These are phyloP conservation scores for Antennarius striatus DNA, from an alignment of 2,113 vertebrate genomes.

Conservation along the genomic window DNA sequence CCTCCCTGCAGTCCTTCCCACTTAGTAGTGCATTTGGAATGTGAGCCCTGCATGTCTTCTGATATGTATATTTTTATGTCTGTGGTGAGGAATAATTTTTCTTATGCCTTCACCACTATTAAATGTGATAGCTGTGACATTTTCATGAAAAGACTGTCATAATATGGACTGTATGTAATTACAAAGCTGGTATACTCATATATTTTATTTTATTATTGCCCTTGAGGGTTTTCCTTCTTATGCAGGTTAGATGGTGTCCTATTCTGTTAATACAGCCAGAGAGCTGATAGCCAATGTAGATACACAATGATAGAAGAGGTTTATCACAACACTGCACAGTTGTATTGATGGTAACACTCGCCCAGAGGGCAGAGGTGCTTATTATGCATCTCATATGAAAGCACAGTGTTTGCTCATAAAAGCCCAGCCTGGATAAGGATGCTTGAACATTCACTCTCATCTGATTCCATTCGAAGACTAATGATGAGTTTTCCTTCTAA, in stretches of 20 bases:
- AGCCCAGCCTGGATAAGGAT: slow-evolving; percentile 69
- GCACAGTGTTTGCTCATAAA: slow-evolving; percentile 68
- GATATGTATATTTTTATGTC: slow-evolving; percentile 46
- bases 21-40: slow-evolving; percentile 27
- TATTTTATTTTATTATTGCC: slow-evolving; percentile 54
- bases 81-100: slow-evolving; percentile 38
- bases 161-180: slow-evolving; percentile 63
- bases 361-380: slow-evolving; percentile 70
- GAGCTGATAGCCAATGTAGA: slow-evolving; percentile 66
- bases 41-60: slow-evolving; percentile 29
- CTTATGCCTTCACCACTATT: slow-evolving; percentile 43
- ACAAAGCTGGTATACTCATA: slow-evolving; percentile 38
- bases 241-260: slow-evolving; percentile 57
- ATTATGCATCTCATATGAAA: slow-evolving; percentile 73
- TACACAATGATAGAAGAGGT: slow-evolving; percentile 66
- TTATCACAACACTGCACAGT: slow-evolving; percentile 64
- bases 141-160: slow-evolving; percentile 51
- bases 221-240: slow-evolving; percentile 56
- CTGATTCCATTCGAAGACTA: slow-evolving; percentile 75
- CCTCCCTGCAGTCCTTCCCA: slow-evolving; percentile 24
- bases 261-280: slow-evolving; percentile 61
- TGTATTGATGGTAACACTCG: slow-evolving; percentile 61
- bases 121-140: slow-evolving; percentile 57
- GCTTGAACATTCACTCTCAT: slow-evolving; percentile 70
- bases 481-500: slow-evolving; percentile 73